A percentile compares a stretch with the other conserved stretches of the same genome.
phyloP scores from a whole-genome alignment of 2,113 vertebrate genomes.

The Gallinago jamesoni region DNA sequence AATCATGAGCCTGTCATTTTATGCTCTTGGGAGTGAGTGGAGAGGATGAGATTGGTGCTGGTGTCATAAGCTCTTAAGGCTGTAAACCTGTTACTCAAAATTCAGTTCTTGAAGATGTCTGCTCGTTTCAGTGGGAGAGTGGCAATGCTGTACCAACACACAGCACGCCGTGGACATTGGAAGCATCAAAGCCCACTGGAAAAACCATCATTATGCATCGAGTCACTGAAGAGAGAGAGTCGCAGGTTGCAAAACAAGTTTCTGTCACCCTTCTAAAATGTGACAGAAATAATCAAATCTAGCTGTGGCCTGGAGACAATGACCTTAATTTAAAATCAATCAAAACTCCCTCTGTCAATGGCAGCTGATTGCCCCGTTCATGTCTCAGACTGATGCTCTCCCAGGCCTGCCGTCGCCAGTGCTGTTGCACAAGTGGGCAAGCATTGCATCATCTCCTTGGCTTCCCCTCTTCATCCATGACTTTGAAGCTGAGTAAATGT shows the following conservation, averaged over 20 bases:
- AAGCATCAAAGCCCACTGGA: background rate
- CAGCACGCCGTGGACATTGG: fast-evolving
- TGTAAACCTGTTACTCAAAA: background rate
- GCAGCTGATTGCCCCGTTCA: background rate
- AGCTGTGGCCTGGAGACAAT: slow-evolving; percentile 30
- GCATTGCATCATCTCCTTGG: background rate
- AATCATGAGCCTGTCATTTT: background rate
- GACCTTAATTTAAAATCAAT: slow-evolving; percentile 73
- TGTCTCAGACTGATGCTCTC: slow-evolving; percentile 14
- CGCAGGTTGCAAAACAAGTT: background rate
- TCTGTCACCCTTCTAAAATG: slow-evolving; percentile 34
- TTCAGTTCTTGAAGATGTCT: background rate
- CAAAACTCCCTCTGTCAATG: slow-evolving; percentile 29
- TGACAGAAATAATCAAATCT: slow-evolving; percentile 65
- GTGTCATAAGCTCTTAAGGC: background rate
- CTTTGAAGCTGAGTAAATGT: background rate
- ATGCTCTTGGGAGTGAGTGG: background rate
- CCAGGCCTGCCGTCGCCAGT: background rate
- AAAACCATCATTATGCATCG: background rate
- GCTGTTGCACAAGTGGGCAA: background rate
- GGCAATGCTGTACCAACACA: background rate
- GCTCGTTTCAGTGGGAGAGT: background rate
- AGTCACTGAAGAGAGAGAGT: background rate
- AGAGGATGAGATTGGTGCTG: background rate
- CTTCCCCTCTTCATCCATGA: background rate